Conservation (phyloP, 2,888 invertebrate species). For the Cyclophora albipunctata region DNA sequence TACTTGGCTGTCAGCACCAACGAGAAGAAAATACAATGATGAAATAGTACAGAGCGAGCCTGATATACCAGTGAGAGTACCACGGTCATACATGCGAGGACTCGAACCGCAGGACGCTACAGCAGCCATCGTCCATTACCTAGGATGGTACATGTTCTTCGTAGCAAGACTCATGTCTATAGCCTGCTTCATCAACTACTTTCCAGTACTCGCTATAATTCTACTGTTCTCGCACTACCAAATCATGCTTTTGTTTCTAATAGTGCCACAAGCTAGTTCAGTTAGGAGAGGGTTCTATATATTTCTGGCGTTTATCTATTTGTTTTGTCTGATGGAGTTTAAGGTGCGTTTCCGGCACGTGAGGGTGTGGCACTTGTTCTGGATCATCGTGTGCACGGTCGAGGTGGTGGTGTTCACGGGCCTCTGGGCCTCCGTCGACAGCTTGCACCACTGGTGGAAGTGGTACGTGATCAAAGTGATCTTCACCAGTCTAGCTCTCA, state of each 20-base stretch:
- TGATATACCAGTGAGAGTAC: slow-evolving; percentile 54
- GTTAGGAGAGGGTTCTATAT: slow-evolving; percentile 77
- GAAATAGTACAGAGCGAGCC: slow-evolving; percentile 53
- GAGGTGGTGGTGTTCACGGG: slow-evolving; percentile 82
- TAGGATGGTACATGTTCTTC: slow-evolving; percentile 87
- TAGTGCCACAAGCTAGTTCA: slow-evolving; percentile 78
- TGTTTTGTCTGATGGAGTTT: slow-evolving; percentile 86
- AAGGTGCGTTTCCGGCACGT: slow-evolving; percentile 85
- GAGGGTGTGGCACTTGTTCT: slow-evolving; percentile 80
- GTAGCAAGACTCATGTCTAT: slow-evolving; percentile 82
- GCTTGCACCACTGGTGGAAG: slow-evolving; percentile 81
- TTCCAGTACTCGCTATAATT: slow-evolving; percentile 76
- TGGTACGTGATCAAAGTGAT: slow-evolving; percentile 78
- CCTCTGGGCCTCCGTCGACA: slow-evolving; percentile 74
- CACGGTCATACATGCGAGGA: slow-evolving; percentile 75
- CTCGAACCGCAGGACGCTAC: slow-evolving; percentile 84
- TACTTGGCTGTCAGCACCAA: slow-evolving; percentile 64
- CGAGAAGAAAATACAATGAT: slow-evolving; percentile 52
- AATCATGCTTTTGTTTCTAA: slow-evolving; percentile 78
- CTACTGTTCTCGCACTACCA: slow-evolving; percentile 78
- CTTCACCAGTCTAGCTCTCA: slow-evolving; percentile 74
- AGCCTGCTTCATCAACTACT: slow-evolving; percentile 81
- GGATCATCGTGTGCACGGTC: slow-evolving; percentile 77
- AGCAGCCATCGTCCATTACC: slow-evolving; percentile 79
- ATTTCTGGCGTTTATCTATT: slow-evolving; percentile 82